Percentiles rank a stretch among this genome's conserved stretches.
These are phyloP conservation scores for Drosophila sulfurigaster DNA, from an alignment of 1,140 invertebrate species.

Conservation along the genomic window DNA sequence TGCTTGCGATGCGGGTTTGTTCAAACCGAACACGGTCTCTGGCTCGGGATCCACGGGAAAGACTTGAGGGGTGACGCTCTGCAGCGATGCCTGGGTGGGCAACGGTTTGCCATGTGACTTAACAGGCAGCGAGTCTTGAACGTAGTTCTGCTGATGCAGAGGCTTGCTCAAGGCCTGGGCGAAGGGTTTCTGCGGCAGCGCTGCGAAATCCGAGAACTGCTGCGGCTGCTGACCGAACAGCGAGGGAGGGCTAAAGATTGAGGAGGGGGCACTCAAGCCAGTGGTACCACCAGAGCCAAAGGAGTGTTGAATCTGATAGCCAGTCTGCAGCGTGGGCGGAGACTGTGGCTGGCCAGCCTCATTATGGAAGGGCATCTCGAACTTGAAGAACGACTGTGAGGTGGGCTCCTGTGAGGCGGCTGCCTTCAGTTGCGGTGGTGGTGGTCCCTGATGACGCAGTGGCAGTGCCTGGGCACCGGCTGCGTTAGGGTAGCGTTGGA, in stretches of 20 bases:
- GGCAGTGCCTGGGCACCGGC: slow-evolving; percentile 55
- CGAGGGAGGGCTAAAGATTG: slow-evolving; percentile 72
- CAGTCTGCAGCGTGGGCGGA: slow-evolving; percentile 73
- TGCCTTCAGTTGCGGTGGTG: slow-evolving; percentile 42
- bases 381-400: slow-evolving; percentile 83
- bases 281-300: slow-evolving; percentile 52
- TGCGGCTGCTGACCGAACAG: slow-evolving; percentile 65
- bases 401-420: slow-evolving; percentile 68
- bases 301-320: slow-evolving; percentile 81
- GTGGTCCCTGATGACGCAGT: slow-evolving; percentile 46
- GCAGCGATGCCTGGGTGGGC: slow-evolving; percentile 68
- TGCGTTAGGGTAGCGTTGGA: slow-evolving; percentile 65
- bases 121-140: slow-evolving; percentile 60
- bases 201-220: slow-evolving; percentile 59
- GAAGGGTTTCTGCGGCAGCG: slow-evolving; percentile 54
- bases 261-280: slow-evolving; percentile 60
- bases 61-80: slow-evolving; percentile 77
- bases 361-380: slow-evolving; percentile 81
- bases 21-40: slow-evolving; percentile 55
- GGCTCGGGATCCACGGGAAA: slow-evolving; percentile 70
- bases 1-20: slow-evolving; percentile 47
- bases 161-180: slow-evolving; percentile 71
- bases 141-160: slow-evolving; percentile 73
- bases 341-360: slow-evolving; percentile 53
- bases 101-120: slow-evolving; percentile 61